Percentiles rank a stretch among this genome's conserved stretches.
Conservation (phyloP, 2,888 invertebrate species). For the Rhodophaea formosa region DNA sequence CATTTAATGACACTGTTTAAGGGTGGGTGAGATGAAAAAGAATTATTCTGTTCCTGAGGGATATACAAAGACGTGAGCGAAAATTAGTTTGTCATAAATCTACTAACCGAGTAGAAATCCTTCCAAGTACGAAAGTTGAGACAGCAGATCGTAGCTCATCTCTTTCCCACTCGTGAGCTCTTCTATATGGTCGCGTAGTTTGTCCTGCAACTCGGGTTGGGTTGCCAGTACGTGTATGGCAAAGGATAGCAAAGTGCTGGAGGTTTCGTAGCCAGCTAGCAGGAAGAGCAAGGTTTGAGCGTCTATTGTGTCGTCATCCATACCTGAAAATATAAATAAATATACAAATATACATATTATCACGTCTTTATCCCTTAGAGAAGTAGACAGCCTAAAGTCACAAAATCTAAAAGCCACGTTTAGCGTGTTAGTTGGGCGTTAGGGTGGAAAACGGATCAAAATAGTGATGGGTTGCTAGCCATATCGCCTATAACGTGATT, state of each 20-base stretch:
- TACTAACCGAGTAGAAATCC: slow-evolving; percentile 54
- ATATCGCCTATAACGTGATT: no score
- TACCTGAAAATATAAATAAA: slow-evolving; percentile 45
- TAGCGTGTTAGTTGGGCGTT: no score
- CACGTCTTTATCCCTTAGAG: no score
- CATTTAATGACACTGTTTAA: no score
- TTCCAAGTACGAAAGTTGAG: slow-evolving; percentile 61
- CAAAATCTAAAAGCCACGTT: no score
- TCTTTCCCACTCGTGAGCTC: slow-evolving; percentile 61
- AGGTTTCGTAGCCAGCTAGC: slow-evolving; percentile 83
- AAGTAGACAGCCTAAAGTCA: no score
- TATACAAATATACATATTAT: no score
- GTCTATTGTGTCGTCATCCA: slow-evolving; percentile 77
- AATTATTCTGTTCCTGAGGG: no score
- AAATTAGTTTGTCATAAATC: not conserved
- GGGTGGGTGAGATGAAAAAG: no score
- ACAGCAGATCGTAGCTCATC: slow-evolving; percentile 58
- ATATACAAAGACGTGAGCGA: no score
- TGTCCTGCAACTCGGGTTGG: slow-evolving; percentile 67
- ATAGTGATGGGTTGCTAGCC: no score
- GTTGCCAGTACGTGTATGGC: slow-evolving; percentile 77
- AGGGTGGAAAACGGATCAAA: no score
- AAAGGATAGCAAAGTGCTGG: slow-evolving; percentile 80
- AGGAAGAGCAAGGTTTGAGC: slow-evolving; percentile 82
- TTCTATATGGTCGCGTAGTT: slow-evolving; percentile 63